phyloP scores from a whole-genome alignment of 2,113 vertebrate genomes.

The Platichthys flesus region DNA sequence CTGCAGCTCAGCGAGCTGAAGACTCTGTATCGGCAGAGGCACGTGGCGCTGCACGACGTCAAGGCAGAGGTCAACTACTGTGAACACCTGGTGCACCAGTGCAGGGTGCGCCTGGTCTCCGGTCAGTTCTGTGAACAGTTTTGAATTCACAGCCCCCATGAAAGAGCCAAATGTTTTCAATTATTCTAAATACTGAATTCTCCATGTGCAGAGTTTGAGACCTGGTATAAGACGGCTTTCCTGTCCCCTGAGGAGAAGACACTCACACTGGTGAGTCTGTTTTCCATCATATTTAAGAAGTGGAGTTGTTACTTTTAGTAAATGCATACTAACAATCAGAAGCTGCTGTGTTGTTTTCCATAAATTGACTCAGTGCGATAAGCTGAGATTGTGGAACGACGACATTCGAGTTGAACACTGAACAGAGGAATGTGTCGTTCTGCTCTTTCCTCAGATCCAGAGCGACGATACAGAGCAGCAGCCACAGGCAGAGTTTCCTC shows the following conservation, averaged over 20 bases:
- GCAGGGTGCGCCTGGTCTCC: neutral
- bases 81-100: neutral
- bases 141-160: no score
- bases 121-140: neutral
- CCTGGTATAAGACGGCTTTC: neutral
- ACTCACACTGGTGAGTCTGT: neutral
- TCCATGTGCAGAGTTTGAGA: neutral
- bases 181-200: neutral
- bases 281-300: neutral
- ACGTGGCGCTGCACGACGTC: neutral
- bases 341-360: no score
- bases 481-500: no score
- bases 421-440: no score
- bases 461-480: no score
- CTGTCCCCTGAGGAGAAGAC: neutral
- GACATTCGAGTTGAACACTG: no score
- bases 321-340: no score
- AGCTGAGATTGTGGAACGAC: no score
- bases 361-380: no score
- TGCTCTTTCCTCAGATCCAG: no score
- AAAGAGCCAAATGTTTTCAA: no score
- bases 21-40: neutral
- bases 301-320: no score
- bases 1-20: neutral
- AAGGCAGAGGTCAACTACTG: neutral